Percentiles rank a stretch among this genome's conserved stretches.
Conservation (phyloP, 2,113 vertebrate species). For the Fregetta grallaria region DNA sequence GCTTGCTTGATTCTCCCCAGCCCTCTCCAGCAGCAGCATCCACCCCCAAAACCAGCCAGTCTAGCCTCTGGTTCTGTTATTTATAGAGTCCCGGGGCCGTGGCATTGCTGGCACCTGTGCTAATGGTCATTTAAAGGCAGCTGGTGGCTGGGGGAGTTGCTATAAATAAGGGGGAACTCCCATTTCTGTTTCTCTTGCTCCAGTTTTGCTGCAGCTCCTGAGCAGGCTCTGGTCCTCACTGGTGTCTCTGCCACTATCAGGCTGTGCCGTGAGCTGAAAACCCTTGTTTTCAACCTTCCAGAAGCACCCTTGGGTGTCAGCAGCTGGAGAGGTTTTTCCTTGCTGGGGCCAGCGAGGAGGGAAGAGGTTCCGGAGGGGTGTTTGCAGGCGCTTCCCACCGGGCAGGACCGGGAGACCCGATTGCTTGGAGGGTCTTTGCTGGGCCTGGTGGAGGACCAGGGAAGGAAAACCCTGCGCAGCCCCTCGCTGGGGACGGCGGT, state of each 20-base stretch:
- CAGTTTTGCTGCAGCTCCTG: accelerated
- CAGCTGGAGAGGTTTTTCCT: neutral
- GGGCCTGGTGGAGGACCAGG: neutral
- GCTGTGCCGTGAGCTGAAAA: neutral
- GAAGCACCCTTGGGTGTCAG: neutral
- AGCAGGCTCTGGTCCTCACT: neutral
- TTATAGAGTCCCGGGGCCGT: neutral
- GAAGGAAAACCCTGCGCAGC: neutral
- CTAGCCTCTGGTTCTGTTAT: neutral
- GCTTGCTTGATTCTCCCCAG: accelerated
- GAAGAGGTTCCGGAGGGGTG: neutral
- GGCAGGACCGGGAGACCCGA: neutral
- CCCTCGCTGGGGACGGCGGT: accelerated
- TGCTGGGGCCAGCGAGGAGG: neutral
- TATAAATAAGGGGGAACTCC: accelerated
- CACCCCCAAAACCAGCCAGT: neutral
- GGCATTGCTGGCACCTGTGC: neutral
- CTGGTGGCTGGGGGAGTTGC: accelerated
- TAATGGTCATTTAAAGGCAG: neutral
- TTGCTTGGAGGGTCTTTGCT: neutral
- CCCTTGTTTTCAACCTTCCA: too few relatives aligned
- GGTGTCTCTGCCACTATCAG: accelerated
- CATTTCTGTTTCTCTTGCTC: accelerated
- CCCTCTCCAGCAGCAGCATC: neutral
- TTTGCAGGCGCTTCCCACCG: neutral